A percentile compares a stretch with the other conserved stretches of the same genome.
phyloP scores from a whole-genome alignment of 2,797 vertebrate genomes.

The Calcarius lapponicus region DNA sequence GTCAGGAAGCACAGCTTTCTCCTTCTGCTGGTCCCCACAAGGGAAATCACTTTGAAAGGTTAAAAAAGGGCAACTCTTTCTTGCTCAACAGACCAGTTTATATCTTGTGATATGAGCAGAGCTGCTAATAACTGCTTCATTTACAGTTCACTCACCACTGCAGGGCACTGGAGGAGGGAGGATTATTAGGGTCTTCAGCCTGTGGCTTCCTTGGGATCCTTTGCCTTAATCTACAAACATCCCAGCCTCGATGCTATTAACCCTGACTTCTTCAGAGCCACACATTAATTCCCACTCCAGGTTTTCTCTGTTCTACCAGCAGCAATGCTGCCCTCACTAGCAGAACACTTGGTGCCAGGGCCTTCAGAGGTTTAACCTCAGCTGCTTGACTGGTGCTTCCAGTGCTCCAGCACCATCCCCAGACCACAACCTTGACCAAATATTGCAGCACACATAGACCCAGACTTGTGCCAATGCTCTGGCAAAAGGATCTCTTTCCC shows the following conservation, averaged over 20 bases:
- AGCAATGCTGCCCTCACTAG: not conserved
- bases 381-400: not conserved
- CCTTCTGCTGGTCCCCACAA: not conserved
- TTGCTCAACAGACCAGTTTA: not conserved
- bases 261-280: not conserved
- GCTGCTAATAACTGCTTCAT: constrained; percentile 1
- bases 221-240: not conserved
- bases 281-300: not conserved
- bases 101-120: not conserved
- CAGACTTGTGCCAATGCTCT: not conserved
- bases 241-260: not conserved
- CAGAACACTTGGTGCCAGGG: not conserved
- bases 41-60: constrained; percentile 28
- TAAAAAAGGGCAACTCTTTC: constrained; percentile 15
- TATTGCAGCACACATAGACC: rapidly evolving
- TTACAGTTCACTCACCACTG: not conserved
- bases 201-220: not conserved
- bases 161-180: not conserved
- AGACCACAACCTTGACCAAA: rapidly evolving
- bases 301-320: not conserved
- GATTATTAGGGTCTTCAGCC: not conserved
- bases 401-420: not conserved
- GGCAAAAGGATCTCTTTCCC: not conserved
- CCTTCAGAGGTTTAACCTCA: not conserved
- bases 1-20: not conserved